These are phyloP conservation scores for Characodon lateralis DNA, from an alignment of 2,797 vertebrate species.

Conservation along the genomic window DNA sequence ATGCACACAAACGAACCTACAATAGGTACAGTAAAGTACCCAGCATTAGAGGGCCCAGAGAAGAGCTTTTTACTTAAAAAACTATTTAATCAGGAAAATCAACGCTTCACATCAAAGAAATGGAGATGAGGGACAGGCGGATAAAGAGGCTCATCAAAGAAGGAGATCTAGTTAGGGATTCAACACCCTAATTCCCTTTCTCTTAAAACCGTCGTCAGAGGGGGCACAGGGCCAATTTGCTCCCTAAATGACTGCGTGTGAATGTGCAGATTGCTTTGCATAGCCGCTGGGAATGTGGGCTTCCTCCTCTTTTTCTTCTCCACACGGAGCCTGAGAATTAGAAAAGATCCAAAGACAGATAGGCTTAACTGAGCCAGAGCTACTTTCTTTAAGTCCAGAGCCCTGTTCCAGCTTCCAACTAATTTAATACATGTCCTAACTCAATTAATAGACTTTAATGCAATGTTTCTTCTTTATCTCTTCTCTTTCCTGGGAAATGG, in stretches of 20 bases:
- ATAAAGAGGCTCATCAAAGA: constrained; percentile 84
- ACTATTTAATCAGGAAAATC: constrained; percentile 85
- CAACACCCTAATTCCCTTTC: constrained; percentile 79
- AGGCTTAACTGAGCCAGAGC: constrained; percentile 74
- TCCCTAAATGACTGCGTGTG: constrained; percentile 82
- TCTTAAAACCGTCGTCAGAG: constrained; percentile 79
- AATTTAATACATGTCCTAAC: constrained; percentile 74
- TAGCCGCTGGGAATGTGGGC: constrained; percentile 77
- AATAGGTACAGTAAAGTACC: constrained; percentile 80
- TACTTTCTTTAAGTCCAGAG: constrained; percentile 75
- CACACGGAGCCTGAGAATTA: constrained; percentile 74
- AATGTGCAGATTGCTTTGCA: constrained; percentile 82
- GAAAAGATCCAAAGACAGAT: constrained; percentile 80
- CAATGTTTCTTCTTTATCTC: constrained; percentile 76
- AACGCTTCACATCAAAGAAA: constrained; percentile 82
- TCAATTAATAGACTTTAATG: constrained; percentile 80
- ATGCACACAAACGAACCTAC: constrained; percentile 72
- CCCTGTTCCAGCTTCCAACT: constrained; percentile 73
- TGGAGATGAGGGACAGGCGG: constrained; percentile 79
- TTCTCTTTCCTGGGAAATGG: constrained; percentile 62
- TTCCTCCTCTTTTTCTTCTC: constrained; percentile 74
- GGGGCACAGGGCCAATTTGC: constrained; percentile 81
- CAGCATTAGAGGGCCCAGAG: constrained; percentile 73
- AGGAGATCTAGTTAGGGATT: constrained; percentile 80
- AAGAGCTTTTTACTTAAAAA: constrained; percentile 81